Conservation (phyloP, 2,797 vertebrate genomes). For the Arremon aurantiirostris region DNA sequence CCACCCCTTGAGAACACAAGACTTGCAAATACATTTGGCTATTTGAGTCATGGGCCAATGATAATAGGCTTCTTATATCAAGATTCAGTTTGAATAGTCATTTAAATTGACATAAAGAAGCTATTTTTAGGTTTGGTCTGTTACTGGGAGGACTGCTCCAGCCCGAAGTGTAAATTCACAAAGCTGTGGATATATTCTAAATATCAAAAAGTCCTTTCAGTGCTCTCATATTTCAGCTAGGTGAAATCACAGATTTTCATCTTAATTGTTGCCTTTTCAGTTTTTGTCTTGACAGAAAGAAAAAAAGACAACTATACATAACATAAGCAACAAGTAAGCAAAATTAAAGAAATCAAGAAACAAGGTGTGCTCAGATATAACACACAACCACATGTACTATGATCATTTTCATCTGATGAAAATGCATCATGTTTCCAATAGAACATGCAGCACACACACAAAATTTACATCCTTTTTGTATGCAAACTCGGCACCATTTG, state of each 20-base stretch:
- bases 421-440: conserved; percentile 8
- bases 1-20: background rate
- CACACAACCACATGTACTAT: background rate
- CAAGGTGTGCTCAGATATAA: background rate
- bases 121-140: background rate
- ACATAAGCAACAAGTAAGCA: background rate
- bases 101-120: conserved; percentile 31
- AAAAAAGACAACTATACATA: background rate
- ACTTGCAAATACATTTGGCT: background rate
- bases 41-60: background rate
- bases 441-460: conserved; percentile 41
- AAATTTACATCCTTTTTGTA: conserved; percentile 33
- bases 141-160: conserved; percentile 4
- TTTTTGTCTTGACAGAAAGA: background rate
- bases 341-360: background rate
- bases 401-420: conserved; percentile 27
- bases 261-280: background rate
- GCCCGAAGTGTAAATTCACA: conserved; percentile 43
- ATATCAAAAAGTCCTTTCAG: background rate
- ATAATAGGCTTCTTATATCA: background rate
- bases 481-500: background rate
- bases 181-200: background rate
- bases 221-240: background rate
- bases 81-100: background rate
- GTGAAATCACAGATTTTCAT: background rate